Evolutionary conservation across 2,888 invertebrate species (phyloP).

Genomic region (Noctua fimbriata): DNA sequence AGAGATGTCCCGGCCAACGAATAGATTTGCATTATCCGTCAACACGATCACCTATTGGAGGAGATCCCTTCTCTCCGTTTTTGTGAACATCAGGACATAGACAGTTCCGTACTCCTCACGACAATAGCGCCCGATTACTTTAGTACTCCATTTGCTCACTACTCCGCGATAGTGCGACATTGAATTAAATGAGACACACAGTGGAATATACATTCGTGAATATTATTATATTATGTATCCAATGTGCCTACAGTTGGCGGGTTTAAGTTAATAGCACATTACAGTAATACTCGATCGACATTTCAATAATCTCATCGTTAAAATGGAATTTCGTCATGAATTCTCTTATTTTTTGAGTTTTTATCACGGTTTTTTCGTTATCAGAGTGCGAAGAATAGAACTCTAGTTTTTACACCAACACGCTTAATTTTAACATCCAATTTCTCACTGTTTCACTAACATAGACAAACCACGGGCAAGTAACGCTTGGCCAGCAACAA

Average conservation of each 20-base stretch:
- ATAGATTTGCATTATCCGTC: background rate
- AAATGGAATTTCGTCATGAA: constrained; percentile 12
- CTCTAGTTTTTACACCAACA: constrained; percentile 36
- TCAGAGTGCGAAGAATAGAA: constrained; percentile 32
- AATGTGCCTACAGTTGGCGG: constrained; percentile 8
- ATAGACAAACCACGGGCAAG: constrained; percentile 52
- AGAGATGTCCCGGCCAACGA: background rate
- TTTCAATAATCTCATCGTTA: constrained; percentile 18
- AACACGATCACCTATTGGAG: background rate
- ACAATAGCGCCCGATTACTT: background rate
- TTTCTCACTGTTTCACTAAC: constrained; percentile 53
- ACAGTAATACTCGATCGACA: constrained; percentile 2
- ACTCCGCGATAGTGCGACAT: constrained; percentile 40
- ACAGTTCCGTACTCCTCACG: background rate
- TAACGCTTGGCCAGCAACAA: constrained; percentile 56
- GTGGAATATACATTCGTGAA: constrained; percentile 46
- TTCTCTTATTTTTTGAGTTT: constrained; percentile 2
- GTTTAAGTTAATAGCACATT: constrained; percentile 20
- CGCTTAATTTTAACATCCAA: constrained; percentile 52
- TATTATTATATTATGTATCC: constrained; percentile 7
- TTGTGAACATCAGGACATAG: background rate
- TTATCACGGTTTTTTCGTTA: constrained; percentile 19
- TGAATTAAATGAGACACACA: constrained; percentile 57
- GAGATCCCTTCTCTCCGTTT: background rate
- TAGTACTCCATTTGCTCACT: constrained; percentile 40